These are phyloP conservation scores for Eremobia ochroleuca DNA, from an alignment of 2,888 invertebrate species.

Conservation along the genomic window DNA sequence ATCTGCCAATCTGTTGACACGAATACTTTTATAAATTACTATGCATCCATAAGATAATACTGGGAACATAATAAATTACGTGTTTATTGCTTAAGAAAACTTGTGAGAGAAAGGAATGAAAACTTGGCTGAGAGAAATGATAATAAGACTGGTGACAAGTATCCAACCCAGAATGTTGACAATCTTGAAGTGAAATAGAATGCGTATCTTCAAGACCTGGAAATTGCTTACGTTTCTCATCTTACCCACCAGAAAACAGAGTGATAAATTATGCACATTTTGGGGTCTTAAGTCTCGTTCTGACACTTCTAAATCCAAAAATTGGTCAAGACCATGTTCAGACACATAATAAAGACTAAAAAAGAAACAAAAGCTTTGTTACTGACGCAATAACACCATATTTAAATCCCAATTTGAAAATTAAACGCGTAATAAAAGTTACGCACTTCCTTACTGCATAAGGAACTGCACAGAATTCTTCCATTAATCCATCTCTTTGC, in stretches of 20 bases:
- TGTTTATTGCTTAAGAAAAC: not conserved
- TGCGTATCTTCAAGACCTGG: not conserved
- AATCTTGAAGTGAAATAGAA: not conserved
- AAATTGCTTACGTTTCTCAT: not conserved
- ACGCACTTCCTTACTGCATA: slow-evolving; percentile 45
- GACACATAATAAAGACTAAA: not conserved
- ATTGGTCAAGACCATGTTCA: not conserved
- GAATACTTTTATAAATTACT: slow-evolving; percentile 24
- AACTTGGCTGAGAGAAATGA: slow-evolving; percentile 19
- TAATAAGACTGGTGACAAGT: slow-evolving; percentile 13
- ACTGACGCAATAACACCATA: slow-evolving; percentile 53
- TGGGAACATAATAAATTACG: not conserved
- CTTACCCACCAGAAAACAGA: not conserved
- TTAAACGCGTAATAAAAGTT: slow-evolving; percentile 18
- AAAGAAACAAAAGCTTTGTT: slow-evolving; percentile 40
- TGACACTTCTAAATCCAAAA: slow-evolving; percentile 3
- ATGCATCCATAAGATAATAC: slow-evolving; percentile 9
- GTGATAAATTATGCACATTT: not conserved
- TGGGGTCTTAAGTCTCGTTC: not conserved
- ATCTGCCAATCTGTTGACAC: slow-evolving; percentile 31
- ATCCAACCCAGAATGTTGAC: not conserved
- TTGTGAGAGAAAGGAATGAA: not conserved
- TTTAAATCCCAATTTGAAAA: slow-evolving; percentile 28
- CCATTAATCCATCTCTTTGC: slow-evolving; percentile 40
- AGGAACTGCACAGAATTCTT: slow-evolving; percentile 33